Conservation (phyloP, 1,140 invertebrate genomes). For the Dendrolimus punctatus region DNA sequence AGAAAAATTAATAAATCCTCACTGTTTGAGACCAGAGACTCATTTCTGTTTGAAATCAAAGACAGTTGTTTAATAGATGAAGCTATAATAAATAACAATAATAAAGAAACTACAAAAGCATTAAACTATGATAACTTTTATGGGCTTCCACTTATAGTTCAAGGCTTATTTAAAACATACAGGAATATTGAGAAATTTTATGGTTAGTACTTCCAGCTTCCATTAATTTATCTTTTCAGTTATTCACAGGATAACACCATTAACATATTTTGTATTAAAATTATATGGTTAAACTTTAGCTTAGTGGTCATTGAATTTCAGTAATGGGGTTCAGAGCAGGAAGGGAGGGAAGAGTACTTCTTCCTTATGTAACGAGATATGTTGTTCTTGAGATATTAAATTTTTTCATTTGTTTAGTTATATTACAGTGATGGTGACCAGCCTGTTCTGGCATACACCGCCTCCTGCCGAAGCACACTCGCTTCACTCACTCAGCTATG, state of each 20-base stretch:
- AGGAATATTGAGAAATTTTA: slow-evolving; percentile 63
- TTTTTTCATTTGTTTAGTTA: no score
- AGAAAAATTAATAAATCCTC: slow-evolving; percentile 25
- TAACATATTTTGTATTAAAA: neutral
- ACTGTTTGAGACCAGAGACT: slow-evolving; percentile 51
- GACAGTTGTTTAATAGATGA: slow-evolving; percentile 33
- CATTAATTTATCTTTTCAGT: slow-evolving; percentile 3
- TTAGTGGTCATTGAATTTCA: no score
- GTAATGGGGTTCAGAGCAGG: no score
- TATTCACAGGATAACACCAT: slow-evolving; percentile 1
- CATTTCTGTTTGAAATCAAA: slow-evolving; percentile 47
- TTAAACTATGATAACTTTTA: slow-evolving; percentile 35
- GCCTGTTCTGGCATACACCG: no score
- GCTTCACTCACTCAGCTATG: no score
- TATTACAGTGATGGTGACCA: no score
- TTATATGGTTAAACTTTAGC: no score
- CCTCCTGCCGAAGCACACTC: no score
- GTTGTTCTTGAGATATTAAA: no score
- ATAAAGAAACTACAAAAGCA: slow-evolving; percentile 1
- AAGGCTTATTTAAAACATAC: slow-evolving; percentile 51
- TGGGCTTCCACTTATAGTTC: slow-evolving; percentile 43
- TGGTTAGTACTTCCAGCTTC: slow-evolving; percentile 30
- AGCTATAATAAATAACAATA: slow-evolving; percentile 10
- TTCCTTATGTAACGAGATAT: no score
- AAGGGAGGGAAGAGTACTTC: no score